phyloP scores from a whole-genome alignment of 2,797 vertebrate genomes.

The Vultur gryphus region DNA sequence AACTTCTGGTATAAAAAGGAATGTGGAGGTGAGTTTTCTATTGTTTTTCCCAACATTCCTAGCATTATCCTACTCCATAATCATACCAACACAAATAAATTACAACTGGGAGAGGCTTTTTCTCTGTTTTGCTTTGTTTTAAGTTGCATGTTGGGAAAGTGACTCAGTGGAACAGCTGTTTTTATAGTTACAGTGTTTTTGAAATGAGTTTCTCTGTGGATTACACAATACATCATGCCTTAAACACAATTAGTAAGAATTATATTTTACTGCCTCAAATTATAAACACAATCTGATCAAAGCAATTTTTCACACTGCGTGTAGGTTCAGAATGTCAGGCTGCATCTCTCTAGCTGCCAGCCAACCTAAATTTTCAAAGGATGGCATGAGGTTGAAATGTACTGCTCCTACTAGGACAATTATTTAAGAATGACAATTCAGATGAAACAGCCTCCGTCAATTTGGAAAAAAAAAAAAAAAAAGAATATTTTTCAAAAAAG shows the following conservation, averaged over 20 bases:
- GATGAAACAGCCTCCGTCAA: background rate
- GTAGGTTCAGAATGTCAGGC: slow-evolving; percentile 9
- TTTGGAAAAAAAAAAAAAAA: background rate
- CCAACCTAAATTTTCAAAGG: background rate
- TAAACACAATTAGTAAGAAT: slow-evolving; percentile 40
- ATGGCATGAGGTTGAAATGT: background rate
- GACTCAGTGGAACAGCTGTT: slow-evolving; percentile 47
- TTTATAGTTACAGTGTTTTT: slow-evolving; percentile 18
- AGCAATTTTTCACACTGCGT: slow-evolving; percentile 9
- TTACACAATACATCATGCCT: slow-evolving; percentile 15
- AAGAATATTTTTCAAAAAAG: background rate
- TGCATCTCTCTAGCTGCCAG: background rate
- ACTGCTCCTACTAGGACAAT: background rate
- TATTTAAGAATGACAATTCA: slow-evolving; percentile 27
- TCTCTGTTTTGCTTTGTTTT: background rate
- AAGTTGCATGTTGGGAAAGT: background rate
- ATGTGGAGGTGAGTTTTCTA: background rate
- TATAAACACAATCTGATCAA: slow-evolving; percentile 39
- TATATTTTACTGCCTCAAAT: slow-evolving; percentile 34
- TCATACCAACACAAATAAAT: background rate
- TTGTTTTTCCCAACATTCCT: background rate
- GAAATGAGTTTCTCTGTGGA: slow-evolving; percentile 1
- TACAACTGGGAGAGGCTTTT: background rate
- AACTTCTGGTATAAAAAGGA: background rate
- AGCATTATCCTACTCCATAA: background rate